Evolutionary conservation across 2,113 vertebrate genomes (phyloP), one percentile per base, ranked within the genome.

Genomic region (Brachyistius frenatus): DNA sequence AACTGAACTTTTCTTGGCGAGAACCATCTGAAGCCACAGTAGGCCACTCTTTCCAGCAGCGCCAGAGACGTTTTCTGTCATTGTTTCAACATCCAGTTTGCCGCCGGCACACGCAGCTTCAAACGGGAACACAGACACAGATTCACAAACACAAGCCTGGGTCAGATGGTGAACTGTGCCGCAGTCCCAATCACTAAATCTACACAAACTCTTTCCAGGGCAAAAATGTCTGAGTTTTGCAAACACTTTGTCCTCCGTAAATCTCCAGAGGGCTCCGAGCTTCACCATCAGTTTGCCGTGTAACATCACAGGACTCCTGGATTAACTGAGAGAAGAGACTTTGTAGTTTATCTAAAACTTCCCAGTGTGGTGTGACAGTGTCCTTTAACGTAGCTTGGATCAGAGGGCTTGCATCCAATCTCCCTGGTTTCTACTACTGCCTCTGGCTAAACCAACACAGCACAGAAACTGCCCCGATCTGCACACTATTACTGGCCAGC

Each of bases 281-380:
- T 46, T 46, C 44, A 81, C 61, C 30, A 35, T 61, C 37, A 37
- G 65, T 65, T 86, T 83, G 56, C 62, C 58, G 66, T 71, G 60
- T 37, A 46, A 60, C 73, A 86, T 81, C 83, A 72, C 66, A 83
- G 41, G 73, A 72, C 54, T 60, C 3, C 36, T 15, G 76, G 54
- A 70, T 80, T 55, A 70, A 81, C 52, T 39, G 46, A 80, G 60
- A 37, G 46, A 75, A 53, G 39, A 57, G 49, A 76, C 77, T 78
- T 37, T 65, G 76, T 58, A 50, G 67, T 44, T 83, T 82, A 86
- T 83, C 80, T 84, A 13, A 80, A 83, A 85, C 23, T 65, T 83
- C 73, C 16, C 6, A 72, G 66, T 31, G 11, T 10, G 11, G 11
- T 72, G 69, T 80, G 73, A 87, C 76, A 67, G 68, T 70, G 76